Conservation (phyloP, 92 coral and sea anemone species). For the Metridium senile region DNA sequence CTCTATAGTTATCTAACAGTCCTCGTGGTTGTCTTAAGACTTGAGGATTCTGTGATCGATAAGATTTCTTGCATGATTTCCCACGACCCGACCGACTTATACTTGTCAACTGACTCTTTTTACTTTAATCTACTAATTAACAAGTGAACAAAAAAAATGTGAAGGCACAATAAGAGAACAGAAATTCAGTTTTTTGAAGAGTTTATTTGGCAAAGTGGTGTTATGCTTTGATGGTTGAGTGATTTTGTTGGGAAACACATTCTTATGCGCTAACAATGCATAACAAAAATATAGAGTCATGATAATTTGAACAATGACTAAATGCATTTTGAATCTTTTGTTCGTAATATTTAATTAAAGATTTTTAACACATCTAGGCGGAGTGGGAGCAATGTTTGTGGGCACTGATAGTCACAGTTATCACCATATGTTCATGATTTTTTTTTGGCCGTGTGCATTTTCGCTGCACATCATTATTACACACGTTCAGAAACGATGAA, state of each 20-base stretch:
- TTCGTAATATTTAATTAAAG: constrained; percentile 29
- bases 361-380: constrained; percentile 18
- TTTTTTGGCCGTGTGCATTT: background rate
- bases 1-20: background rate
- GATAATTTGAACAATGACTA: background rate
- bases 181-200: background rate
- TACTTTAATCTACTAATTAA: background rate
- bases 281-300: background rate
- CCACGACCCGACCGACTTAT: background rate
- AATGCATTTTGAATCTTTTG: constrained; percentile 21
- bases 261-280: constrained; percentile 1
- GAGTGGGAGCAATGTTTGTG: background rate
- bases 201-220: background rate
- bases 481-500: constrained; percentile 13
- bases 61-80: background rate
- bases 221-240: constrained; percentile 1
- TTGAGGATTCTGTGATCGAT: background rate
- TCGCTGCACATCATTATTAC: constrained; percentile 10
- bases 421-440: constrained; percentile 8
- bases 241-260: constrained; percentile 1
- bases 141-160: background rate
- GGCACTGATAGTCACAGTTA: background rate
- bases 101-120: background rate
- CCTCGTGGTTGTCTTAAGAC: background rate
- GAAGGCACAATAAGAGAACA: background rate